A percentile compares a stretch with the other conserved stretches of the same genome.
Conservation (phyloP, 2,888 invertebrate species). For the Ochropleura leucogaster region DNA sequence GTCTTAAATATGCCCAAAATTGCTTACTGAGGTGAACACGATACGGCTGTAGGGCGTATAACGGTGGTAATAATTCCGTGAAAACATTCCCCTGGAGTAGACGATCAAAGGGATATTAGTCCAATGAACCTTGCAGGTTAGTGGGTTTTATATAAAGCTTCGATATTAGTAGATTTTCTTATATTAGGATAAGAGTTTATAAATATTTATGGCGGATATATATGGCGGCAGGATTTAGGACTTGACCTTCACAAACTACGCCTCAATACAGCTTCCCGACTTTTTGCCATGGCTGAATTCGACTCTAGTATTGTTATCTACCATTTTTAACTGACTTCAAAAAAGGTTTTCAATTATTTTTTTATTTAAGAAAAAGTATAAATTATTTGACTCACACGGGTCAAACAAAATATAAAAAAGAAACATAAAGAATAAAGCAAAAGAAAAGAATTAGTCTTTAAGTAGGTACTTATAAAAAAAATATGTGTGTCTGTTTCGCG, state of each 20-base stretch:
- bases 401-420: too few species aligned
- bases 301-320: too few species aligned
- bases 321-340: too few species aligned
- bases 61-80: slow-evolving; percentile 65
- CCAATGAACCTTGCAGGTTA: slow-evolving; percentile 60
- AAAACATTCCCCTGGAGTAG: slow-evolving; percentile 58
- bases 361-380: too few species aligned
- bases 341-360: too few species aligned
- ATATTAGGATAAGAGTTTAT: background rate
- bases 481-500: too few species aligned
- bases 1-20: slow-evolving; percentile 49
- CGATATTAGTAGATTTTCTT: slow-evolving; percentile 25
- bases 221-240: background rate
- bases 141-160: slow-evolving; percentile 37
- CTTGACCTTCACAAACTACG: background rate
- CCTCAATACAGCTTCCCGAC: too few species aligned
- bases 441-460: too few species aligned
- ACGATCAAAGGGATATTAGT: slow-evolving; percentile 71
- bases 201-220: slow-evolving; percentile 18
- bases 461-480: too few species aligned
- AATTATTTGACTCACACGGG: too few species aligned
- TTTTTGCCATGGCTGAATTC: too few species aligned
- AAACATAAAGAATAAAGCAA: too few species aligned
- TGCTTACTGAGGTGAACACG: slow-evolving; percentile 59
- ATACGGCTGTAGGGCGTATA: slow-evolving; percentile 34